Percentiles rank a stretch among this genome's conserved stretches.
Evolutionary conservation across 2,888 invertebrate genomes (phyloP).

Genomic region (Cyclophora punctaria): DNA sequence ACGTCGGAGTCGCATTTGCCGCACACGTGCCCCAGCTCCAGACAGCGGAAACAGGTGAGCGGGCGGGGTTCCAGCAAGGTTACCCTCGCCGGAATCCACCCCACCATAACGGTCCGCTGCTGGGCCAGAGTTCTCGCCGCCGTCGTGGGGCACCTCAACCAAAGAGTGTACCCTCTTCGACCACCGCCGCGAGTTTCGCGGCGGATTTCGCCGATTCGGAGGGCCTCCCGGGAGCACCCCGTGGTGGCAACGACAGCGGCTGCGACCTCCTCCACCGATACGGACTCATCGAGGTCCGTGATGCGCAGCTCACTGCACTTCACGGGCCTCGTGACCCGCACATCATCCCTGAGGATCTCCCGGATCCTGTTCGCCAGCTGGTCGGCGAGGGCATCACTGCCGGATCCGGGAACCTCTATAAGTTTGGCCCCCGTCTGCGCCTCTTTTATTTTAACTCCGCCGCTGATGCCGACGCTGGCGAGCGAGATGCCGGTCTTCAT

Average conservation of each 20-base stretch:
- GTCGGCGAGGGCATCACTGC: no score
- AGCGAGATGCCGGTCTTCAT: neutral
- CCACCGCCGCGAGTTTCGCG: neutral
- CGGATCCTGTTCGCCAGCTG: no score
- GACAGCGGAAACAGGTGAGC: slow-evolving; percentile 13
- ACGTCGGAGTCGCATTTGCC: slow-evolving; percentile 1
- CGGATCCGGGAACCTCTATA: no score
- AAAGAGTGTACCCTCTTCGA: neutral
- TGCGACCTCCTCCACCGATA: slow-evolving; percentile 1
- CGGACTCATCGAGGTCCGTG: slow-evolving; percentile 15
- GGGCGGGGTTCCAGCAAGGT: slow-evolving; percentile 6
- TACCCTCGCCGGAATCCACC: slow-evolving; percentile 13
- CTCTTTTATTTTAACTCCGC: slow-evolving; percentile 10
- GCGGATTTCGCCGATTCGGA: slow-evolving; percentile 6
- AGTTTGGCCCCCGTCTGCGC: slow-evolving; percentile 18
- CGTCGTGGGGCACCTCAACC: slow-evolving; percentile 2
- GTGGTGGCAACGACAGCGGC: slow-evolving; percentile 6
- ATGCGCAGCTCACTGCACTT: slow-evolving; percentile 1
- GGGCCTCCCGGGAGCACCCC: neutral
- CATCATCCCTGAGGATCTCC: neutral
- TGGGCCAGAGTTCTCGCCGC: neutral
- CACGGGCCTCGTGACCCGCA: slow-evolving; percentile 7
- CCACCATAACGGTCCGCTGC: slow-evolving; percentile 3
- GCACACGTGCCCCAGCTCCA: slow-evolving; percentile 10
- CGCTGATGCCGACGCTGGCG: neutral